Percentiles rank a stretch among this genome's conserved stretches.
phyloP scores from a whole-genome alignment of 2,113 vertebrate genomes.

The Anhinga anhinga region DNA sequence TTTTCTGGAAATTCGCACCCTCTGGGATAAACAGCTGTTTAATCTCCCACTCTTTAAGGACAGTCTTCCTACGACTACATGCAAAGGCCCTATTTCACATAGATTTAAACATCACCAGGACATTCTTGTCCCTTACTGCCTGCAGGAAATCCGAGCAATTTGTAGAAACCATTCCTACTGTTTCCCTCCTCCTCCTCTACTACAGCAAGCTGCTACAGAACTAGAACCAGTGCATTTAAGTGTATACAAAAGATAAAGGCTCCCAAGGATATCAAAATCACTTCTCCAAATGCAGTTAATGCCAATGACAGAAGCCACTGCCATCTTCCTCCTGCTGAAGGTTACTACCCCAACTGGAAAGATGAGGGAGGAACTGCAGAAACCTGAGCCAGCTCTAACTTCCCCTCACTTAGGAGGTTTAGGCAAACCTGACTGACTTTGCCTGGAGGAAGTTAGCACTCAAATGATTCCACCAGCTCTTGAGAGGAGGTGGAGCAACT shows the following conservation, averaged over 20 bases:
- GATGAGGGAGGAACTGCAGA: background rate
- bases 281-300: background rate
- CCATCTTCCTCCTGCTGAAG: background rate
- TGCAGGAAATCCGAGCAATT: slow-evolving; percentile 13
- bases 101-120: background rate
- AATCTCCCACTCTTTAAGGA: background rate
- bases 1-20: background rate
- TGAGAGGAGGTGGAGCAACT: slow-evolving; percentile 34
- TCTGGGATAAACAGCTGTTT: background rate
- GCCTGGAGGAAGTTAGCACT: background rate
- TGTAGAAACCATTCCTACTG: background rate
- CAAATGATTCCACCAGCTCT: slow-evolving; percentile 21
- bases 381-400: background rate
- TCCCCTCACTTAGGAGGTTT: background rate
- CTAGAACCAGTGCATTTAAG: background rate
- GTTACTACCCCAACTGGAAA: background rate
- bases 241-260: background rate
- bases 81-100: background rate
- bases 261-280: background rate
- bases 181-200: slow-evolving; percentile 3
- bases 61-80: background rate
- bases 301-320: background rate
- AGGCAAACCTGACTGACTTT: slow-evolving; percentile 1
- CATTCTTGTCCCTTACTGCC: background rate
- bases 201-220: background rate